Evolutionary conservation across 2,888 invertebrate genomes (phyloP), one percentile per base, ranked within the genome.

Genomic region (Scrobipalpa costella): DNA sequence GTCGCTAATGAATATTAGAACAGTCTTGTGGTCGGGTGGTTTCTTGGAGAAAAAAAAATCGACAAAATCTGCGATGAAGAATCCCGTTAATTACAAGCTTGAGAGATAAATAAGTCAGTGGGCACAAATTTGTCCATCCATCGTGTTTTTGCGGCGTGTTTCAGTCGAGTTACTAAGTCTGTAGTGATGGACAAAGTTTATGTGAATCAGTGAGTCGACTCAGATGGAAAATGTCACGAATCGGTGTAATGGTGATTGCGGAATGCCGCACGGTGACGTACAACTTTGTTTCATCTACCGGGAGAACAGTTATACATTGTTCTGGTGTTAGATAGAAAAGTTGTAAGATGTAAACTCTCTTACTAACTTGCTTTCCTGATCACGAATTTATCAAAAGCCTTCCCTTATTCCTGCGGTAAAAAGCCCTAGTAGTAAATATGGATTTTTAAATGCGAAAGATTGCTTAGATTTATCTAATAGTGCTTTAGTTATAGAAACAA

Each of bases 1-100:
- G 83, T 76, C 72, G 73, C 77, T 89, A 91, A 91, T 90, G 88
- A 91, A 90, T 90, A 88, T 87, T 83, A 84, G 80, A 86, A 80
- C 77, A 80, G 82, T 66, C 71, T 71, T 71, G 44, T 44, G 21
- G 21, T 2, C 8, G 2, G 69, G 65, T 64, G 71, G 73, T 69
- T 71, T 72, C 70, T 15, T 57, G 15, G 7, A 13, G 21, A 34
- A 8, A 57, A 62, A 71, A 71, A 68, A 58, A 63, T 49, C 62
- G 68, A 72, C 75, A 74, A 79, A 79, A 79, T 80, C 76, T 74
- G 78, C 72, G 77, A 74, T 80, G 71, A 81, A 79, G 79, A 85
- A 86, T 84, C 82, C 76, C 82, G 81, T 86, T 89, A 88, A 89
- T 88, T 88, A 86, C 84, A 73, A 69, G 68, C 78, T 78, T 73